Evolutionary conservation across 2,888 invertebrate species (phyloP).

Genomic region (Drosophila vallismaia): DNA sequence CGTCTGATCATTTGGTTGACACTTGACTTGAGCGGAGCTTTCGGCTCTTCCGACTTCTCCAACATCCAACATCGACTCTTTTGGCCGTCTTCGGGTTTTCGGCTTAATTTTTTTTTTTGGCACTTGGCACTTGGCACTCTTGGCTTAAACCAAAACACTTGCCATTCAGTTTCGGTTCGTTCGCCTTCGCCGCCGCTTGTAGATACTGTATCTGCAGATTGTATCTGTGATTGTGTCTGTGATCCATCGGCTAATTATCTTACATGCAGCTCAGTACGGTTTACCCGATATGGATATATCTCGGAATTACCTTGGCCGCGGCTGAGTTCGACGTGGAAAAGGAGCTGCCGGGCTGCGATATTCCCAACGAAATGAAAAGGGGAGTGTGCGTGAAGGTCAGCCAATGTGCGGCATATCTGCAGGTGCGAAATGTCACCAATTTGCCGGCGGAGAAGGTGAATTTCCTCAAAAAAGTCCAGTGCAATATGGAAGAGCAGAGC

Average conservation of each 20-base stretch:
- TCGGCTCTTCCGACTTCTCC: slow-evolving; percentile 56
- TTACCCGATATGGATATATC: slow-evolving; percentile 52
- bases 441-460: slow-evolving; percentile 80
- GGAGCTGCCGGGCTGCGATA: slow-evolving; percentile 73
- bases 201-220: slow-evolving; percentile 17
- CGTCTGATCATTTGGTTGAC: slow-evolving; percentile 56
- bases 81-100: slow-evolving; percentile 38
- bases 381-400: slow-evolving; percentile 78
- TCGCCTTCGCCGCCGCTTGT: slow-evolving; percentile 22
- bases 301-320: slow-evolving; percentile 12
- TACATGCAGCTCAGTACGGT: slow-evolving; percentile 29
- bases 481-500: slow-evolving; percentile 56
- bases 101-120: slow-evolving; percentile 28
- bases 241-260: slow-evolving; percentile 40
- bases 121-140: slow-evolving; percentile 19
- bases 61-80: slow-evolving; percentile 35
- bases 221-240: neutral
- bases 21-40: slow-evolving; percentile 56
- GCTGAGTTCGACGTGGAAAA: slow-evolving; percentile 8
- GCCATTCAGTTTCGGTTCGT: slow-evolving; percentile 54
- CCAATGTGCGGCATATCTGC: slow-evolving; percentile 79
- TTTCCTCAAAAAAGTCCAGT: slow-evolving; percentile 82
- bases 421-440: slow-evolving; percentile 76
- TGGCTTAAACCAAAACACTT: slow-evolving; percentile 19
- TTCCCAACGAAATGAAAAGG: slow-evolving; percentile 81